Conservation (phyloP, 2,888 invertebrate genomes). For the Chirona hameri region DNA sequence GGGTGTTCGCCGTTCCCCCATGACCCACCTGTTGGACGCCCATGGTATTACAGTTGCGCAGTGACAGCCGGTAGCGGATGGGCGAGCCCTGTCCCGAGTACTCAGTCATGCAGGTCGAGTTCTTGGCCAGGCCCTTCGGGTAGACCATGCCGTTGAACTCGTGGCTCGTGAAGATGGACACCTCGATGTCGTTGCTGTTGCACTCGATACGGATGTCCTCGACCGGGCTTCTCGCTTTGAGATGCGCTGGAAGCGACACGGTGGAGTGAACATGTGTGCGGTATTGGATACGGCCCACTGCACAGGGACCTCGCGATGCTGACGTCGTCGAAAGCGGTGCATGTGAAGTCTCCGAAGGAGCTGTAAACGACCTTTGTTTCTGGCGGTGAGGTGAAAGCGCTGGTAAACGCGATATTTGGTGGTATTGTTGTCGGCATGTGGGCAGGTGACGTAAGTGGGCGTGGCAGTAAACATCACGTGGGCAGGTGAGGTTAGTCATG, state of each 20-base stretch:
- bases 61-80: slow-evolving; percentile 75
- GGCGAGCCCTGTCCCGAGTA: slow-evolving; percentile 64
- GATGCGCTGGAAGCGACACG: not conserved
- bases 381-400: no score
- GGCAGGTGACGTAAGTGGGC: no score
- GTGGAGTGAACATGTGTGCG: not conserved
- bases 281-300: no score
- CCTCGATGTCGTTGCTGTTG: slow-evolving; percentile 61
- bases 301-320: no score
- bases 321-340: not conserved
- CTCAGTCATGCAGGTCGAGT: slow-evolving; percentile 81
- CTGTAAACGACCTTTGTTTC: not conserved
- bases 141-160: slow-evolving; percentile 88
- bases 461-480: no score
- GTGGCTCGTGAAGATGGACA: slow-evolving; percentile 49
- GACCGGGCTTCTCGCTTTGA: slow-evolving; percentile 42
- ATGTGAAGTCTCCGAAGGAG: not conserved
- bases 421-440: no score
- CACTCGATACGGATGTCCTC: slow-evolving; percentile 61
- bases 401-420: no score
- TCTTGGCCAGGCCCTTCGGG: slow-evolving; percentile 84
- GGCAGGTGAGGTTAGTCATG: no score
- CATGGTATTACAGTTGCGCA: slow-evolving; percentile 91
- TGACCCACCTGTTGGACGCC: slow-evolving; percentile 49
- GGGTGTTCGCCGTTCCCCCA: no score